Percentiles rank a stretch among this genome's conserved stretches.
Evolutionary conservation across 2,113 vertebrate species (phyloP).

Genomic region (Pao palembangensis): DNA sequence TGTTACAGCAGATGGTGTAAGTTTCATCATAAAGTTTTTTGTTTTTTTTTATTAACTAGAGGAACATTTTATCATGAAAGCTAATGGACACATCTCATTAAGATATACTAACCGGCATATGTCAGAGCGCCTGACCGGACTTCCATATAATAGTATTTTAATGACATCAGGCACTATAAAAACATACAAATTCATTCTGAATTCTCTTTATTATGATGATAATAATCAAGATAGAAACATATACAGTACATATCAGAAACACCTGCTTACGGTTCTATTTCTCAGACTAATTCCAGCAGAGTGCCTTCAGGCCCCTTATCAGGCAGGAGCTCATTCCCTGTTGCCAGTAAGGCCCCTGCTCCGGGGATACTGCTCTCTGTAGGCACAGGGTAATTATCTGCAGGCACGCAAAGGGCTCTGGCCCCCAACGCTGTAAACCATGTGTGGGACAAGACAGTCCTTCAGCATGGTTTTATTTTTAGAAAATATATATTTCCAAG

Average conservation of each 20-base stretch:
- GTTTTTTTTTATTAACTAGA: background rate
- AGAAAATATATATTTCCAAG: constrained; percentile 8
- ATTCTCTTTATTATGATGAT: background rate
- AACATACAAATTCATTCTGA: background rate
- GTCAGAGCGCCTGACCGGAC: background rate
- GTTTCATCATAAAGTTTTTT: background rate
- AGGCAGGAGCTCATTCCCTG: constrained; percentile 68
- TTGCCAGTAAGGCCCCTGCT: constrained; percentile 48
- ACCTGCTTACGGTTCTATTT: constrained; percentile 9
- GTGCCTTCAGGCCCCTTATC: constrained; percentile 41
- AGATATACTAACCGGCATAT: background rate
- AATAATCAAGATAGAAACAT: background rate
- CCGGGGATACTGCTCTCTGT: constrained; percentile 61
- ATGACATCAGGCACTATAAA: background rate
- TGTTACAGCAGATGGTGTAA: background rate
- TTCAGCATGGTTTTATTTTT: constrained; percentile 16
- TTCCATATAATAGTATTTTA: background rate
- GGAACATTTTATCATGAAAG: background rate
- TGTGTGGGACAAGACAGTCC: constrained; percentile 24
- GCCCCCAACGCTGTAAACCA: constrained; percentile 23
- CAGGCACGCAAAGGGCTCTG: constrained; percentile 62
- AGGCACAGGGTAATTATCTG: constrained; percentile 67
- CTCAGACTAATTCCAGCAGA: constrained; percentile 12
- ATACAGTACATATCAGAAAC: constrained; percentile 15
- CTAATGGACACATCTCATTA: background rate